Percentiles rank a stretch among this genome's conserved stretches.
phyloP scores from a whole-genome alignment of 2,888 invertebrate genomes.

The Meteorus colon region DNA sequence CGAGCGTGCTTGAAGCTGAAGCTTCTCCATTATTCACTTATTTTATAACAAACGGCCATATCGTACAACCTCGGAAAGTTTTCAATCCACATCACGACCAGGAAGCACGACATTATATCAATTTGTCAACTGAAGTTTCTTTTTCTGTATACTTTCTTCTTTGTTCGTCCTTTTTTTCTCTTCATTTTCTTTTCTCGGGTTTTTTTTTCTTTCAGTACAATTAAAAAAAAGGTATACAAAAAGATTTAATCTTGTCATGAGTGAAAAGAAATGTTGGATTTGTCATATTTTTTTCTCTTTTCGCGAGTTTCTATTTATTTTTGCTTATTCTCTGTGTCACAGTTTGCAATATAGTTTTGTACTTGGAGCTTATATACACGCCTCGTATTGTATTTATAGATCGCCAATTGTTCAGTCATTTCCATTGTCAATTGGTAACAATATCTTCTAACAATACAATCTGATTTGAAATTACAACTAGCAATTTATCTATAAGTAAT shows the following conservation, averaged over 20 bases:
- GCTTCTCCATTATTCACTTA: conserved; percentile 56
- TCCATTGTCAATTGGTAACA: conserved; percentile 33
- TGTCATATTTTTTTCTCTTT: conserved; percentile 22
- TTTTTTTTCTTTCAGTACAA: background rate
- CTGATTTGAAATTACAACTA: conserved; percentile 2
- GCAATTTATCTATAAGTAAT: conserved; percentile 20
- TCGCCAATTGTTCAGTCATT: conserved; percentile 64
- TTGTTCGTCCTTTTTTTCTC: background rate
- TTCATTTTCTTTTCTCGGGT: background rate
- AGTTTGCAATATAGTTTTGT: conserved; percentile 68
- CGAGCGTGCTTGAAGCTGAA: conserved; percentile 71
- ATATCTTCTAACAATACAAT: conserved; percentile 26
- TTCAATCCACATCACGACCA: conserved; percentile 7
- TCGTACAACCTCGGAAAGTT: conserved; percentile 25
- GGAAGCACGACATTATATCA: conserved; percentile 9
- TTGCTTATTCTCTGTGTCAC: conserved; percentile 65
- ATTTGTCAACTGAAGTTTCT: background rate
- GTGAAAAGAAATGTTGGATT: background rate
- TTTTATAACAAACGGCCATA: conserved; percentile 31
- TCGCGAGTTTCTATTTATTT: conserved; percentile 46
- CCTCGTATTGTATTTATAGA: conserved; percentile 73
- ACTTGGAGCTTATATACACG: conserved; percentile 68
- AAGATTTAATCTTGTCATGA: background rate
- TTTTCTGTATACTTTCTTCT: background rate
- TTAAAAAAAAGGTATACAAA: conserved; percentile 2